Evolutionary conservation across 1,140 invertebrate species (phyloP).

Genomic region (Plectrocnemia conspersa): DNA sequence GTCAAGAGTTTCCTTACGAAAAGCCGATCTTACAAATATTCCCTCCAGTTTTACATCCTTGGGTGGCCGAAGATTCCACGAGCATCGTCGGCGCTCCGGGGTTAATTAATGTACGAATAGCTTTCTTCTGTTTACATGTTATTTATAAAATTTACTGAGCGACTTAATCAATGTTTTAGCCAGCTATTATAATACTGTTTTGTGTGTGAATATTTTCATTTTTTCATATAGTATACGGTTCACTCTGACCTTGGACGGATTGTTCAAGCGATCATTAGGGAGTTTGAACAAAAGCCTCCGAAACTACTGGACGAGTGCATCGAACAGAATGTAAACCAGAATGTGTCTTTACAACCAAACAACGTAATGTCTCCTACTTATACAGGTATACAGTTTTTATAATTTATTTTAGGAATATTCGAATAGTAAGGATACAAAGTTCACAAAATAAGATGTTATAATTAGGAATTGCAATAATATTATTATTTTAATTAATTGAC

Average conservation of each 20-base stretch:
- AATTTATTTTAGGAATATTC: no score
- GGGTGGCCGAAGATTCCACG: slow-evolving; percentile 59
- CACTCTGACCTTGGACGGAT: slow-evolving; percentile 74
- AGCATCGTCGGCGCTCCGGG: slow-evolving; percentile 67
- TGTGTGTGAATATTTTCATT: slow-evolving; percentile 3
- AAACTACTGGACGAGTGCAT: slow-evolving; percentile 10
- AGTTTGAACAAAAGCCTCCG: slow-evolving; percentile 53
- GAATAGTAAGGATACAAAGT: no score
- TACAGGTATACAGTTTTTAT: no score
- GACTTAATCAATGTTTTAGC: background rate
- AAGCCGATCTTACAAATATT: slow-evolving; percentile 65
- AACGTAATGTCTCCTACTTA: no score
- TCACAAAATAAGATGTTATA: no score
- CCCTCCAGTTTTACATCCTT: slow-evolving; percentile 62
- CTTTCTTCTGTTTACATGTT: background rate
- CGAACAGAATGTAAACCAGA: no score
- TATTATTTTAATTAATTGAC: no score
- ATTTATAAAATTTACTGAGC: slow-evolving; percentile 1
- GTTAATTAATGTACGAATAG: slow-evolving; percentile 58
- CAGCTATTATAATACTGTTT: background rate
- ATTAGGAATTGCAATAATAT: no score
- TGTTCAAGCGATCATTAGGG: slow-evolving; percentile 71
- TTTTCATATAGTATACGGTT: slow-evolving; percentile 56
- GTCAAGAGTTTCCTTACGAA: slow-evolving; percentile 67
- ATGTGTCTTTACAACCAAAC: no score